These are phyloP conservation scores for Ginglymostoma cirratum DNA, from an alignment of 2,113 vertebrate genomes.

Conservation along the genomic window DNA sequence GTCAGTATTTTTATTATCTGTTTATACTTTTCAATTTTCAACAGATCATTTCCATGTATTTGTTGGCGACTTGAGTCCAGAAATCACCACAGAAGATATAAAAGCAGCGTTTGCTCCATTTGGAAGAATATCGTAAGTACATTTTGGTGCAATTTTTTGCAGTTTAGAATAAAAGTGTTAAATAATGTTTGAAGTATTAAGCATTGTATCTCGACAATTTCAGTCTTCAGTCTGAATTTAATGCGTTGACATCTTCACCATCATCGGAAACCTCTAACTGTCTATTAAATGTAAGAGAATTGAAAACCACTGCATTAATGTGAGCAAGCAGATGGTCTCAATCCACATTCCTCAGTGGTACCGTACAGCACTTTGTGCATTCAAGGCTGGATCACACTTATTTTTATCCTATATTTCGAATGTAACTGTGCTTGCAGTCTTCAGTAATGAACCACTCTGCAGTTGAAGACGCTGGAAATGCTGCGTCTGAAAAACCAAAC, in stretches of 20 bases:
- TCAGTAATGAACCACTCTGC: neutral
- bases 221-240: constrained; percentile 39
- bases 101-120: constrained; percentile 95
- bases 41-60: constrained; percentile 98
- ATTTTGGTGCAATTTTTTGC: neutral
- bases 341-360: neutral
- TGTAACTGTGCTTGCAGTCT: no score
- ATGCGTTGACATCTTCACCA: neutral
- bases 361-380: neutral
- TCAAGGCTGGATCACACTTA: neutral
- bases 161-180: neutral
- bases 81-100: constrained; percentile 98
- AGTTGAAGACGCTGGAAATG: neutral
- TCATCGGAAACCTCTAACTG: neutral
- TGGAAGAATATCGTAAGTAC: constrained; percentile 96
- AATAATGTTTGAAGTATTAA: constrained; percentile 40
- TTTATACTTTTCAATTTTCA: constrained; percentile 37
- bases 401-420: neutral
- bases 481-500: neutral
- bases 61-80: constrained; percentile 95
- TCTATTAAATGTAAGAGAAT: neutral
- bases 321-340: neutral
- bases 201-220: constrained; percentile 34
- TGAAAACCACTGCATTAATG: neutral
- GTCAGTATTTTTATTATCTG: no score